These are phyloP conservation scores for Agriopis leucophaearia DNA, from an alignment of 2,888 invertebrate species.

Conservation along the genomic window DNA sequence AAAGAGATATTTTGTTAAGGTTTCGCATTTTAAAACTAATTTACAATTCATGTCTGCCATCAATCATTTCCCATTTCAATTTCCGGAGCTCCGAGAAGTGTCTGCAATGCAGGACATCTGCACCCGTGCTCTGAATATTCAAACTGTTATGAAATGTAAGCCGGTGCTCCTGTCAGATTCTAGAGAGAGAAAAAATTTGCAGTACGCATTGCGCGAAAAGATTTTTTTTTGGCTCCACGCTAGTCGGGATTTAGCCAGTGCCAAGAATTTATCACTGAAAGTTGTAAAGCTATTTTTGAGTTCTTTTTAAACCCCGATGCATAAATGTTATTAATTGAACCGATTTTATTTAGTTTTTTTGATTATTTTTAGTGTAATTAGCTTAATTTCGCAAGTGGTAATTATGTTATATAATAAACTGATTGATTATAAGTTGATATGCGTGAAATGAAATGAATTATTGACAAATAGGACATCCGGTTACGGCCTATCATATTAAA, in stretches of 20 bases:
- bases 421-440: neutral
- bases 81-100: conserved; percentile 29
- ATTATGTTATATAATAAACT: too few species aligned
- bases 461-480: neutral
- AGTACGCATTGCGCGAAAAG: neutral
- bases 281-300: too few species aligned
- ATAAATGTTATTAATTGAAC: too few species aligned
- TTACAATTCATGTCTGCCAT: conserved; percentile 6
- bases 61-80: conserved; percentile 16
- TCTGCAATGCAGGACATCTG: conserved; percentile 36
- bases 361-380: too few species aligned
- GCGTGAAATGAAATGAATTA: neutral
- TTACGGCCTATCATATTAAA: neutral
- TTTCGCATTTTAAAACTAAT: neutral
- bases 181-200: conserved; percentile 1
- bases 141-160: conserved; percentile 38
- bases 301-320: too few species aligned
- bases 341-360: too few species aligned
- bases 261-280: too few species aligned
- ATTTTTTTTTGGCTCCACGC: neutral
- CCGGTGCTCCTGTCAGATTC: neutral
- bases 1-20: too few species aligned
- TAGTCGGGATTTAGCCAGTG: neutral
- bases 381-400: too few species aligned
- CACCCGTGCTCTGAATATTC: conserved; percentile 54